These are phyloP conservation scores for Teleopsis dalmanni DNA, from an alignment of 1,140 invertebrate species.

Conservation along the genomic window DNA sequence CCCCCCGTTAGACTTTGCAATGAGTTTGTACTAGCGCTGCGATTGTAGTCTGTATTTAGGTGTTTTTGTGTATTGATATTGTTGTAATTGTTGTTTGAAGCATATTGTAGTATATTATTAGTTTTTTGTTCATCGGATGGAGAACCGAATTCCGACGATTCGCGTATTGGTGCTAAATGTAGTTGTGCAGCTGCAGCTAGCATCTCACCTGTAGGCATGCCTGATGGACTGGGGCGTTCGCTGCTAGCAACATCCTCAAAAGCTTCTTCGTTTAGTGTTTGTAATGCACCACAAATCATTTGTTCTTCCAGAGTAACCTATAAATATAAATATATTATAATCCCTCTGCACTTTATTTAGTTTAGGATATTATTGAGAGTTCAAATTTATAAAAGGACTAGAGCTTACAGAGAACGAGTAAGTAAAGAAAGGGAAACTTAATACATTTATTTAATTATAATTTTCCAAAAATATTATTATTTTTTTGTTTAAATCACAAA, in stretches of 20 bases:
- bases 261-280: constrained; percentile 86
- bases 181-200: constrained; percentile 40
- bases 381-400: too few species aligned
- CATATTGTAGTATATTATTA: constrained; percentile 21
- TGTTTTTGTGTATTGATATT: constrained; percentile 15
- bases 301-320: constrained; percentile 88
- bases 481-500: too few species aligned
- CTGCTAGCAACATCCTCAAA: constrained; percentile 71
- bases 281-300: constrained; percentile 86
- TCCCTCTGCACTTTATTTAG: too few species aligned
- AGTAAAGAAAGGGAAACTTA: too few species aligned
- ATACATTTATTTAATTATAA: too few species aligned
- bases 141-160: constrained; percentile 42
- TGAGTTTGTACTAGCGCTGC: constrained; percentile 35
- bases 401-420: too few species aligned
- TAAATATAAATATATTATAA: background rate
- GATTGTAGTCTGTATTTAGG: constrained; percentile 23
- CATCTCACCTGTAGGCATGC: constrained; percentile 45
- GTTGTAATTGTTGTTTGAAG: constrained; percentile 17
- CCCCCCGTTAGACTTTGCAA: constrained; percentile 25
- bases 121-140: constrained; percentile 34
- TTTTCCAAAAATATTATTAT: too few species aligned
- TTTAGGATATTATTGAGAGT: too few species aligned
- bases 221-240: constrained; percentile 46
- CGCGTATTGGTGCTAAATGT: constrained; percentile 44